These are phyloP conservation scores for Caenorhabditis panamensis DNA, from an alignment of 2,888 invertebrate genomes.

Conservation along the genomic window DNA sequence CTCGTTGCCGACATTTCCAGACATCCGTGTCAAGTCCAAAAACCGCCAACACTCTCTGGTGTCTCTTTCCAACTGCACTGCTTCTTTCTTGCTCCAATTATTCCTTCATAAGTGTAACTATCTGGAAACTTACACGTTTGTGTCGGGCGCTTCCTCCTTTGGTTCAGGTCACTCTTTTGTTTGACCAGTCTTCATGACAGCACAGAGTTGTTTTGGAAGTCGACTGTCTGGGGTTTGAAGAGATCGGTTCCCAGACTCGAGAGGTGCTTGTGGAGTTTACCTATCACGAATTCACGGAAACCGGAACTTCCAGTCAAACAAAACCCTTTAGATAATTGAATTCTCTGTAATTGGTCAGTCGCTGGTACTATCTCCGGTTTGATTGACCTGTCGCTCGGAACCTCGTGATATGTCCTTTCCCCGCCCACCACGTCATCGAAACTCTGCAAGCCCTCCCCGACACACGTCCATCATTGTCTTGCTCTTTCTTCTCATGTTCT, in stretches of 20 bases:
- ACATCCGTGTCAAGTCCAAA: conserved; percentile 7
- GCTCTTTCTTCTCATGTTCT: no score
- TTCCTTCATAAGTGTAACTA: conserved; percentile 24
- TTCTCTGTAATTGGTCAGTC: no score
- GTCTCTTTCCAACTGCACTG: not conserved
- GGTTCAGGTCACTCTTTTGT: not conserved
- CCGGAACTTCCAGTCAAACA: no score
- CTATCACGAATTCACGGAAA: no score
- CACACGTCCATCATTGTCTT: not conserved
- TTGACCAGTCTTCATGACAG: not conserved
- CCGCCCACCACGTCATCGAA: not conserved
- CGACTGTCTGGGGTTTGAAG: no score
- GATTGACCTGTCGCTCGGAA: no score
- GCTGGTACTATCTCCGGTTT: no score
- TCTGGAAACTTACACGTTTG: conserved; percentile 29
- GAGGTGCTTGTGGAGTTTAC: no score
- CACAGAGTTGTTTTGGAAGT: no score
- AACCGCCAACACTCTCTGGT: not conserved
- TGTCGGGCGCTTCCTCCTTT: not conserved
- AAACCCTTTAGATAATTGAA: no score
- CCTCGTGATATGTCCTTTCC: no score
- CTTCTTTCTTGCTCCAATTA: not conserved
- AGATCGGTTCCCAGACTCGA: no score
- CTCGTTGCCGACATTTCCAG: conserved; percentile 2
- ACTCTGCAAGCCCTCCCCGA: not conserved